Conservation (phyloP, 2,888 invertebrate genomes). For the Ashinkailepas kermadecensis region DNA sequence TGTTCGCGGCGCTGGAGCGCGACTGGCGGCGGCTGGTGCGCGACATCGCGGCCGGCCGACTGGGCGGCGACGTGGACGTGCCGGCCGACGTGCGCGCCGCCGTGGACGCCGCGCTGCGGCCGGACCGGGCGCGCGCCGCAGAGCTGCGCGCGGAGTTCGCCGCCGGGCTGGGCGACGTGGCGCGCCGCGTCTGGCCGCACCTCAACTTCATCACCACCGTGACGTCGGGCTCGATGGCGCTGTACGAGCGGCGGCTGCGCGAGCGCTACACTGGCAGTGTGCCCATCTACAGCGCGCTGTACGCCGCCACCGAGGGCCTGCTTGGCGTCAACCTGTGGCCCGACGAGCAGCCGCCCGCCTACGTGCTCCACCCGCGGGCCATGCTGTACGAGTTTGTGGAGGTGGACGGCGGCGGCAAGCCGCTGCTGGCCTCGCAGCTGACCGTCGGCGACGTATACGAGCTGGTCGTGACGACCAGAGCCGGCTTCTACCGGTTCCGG, state of each 20-base stretch:
- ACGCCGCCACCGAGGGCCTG: slow-evolving; percentile 41
- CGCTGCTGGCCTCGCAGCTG: slow-evolving; percentile 35
- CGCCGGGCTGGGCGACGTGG: slow-evolving; percentile 33
- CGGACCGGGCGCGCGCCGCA: slow-evolving; percentile 36
- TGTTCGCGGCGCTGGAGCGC: slow-evolving; percentile 37
- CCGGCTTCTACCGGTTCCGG: slow-evolving; percentile 40
- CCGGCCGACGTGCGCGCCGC: slow-evolving; percentile 25
- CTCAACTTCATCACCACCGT: slow-evolving; percentile 33
- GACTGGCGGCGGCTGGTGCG: slow-evolving; percentile 36
- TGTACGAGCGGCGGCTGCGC: slow-evolving; percentile 36
- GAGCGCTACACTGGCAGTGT: slow-evolving; percentile 34
- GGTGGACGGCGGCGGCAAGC: slow-evolving; percentile 26
- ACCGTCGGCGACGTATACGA: slow-evolving; percentile 38
- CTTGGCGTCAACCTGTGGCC: slow-evolving; percentile 36
- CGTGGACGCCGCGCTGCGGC: slow-evolving; percentile 36
- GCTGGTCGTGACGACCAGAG: slow-evolving; percentile 39
- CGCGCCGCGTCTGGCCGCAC: slow-evolving; percentile 4
- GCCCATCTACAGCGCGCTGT: slow-evolving; percentile 40
- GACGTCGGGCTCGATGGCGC: slow-evolving; percentile 39
- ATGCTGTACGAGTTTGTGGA: slow-evolving; percentile 42
- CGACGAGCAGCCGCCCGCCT: slow-evolving; percentile 31
- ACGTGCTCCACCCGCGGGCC: slow-evolving; percentile 38
- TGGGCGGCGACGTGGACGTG: not conserved
- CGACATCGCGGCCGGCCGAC: slow-evolving; percentile 36
- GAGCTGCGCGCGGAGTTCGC: slow-evolving; percentile 37